Percentiles rank a stretch among this genome's conserved stretches.
phyloP scores from a whole-genome alignment of 2,888 invertebrate species.

The Tolmerus cingulatus region DNA sequence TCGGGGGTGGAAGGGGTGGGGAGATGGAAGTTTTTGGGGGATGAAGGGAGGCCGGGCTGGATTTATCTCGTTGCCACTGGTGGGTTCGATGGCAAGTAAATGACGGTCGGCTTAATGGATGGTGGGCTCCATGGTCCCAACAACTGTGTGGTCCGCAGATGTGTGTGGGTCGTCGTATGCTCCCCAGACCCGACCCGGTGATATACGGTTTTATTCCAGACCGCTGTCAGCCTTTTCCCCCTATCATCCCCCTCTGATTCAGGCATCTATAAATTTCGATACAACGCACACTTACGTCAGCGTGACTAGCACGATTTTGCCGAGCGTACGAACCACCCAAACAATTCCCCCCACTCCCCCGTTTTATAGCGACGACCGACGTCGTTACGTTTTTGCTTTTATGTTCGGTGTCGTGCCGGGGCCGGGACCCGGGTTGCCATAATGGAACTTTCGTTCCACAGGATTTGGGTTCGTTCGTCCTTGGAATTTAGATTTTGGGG shows the following conservation, averaged over 20 bases:
- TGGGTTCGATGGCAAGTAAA: constrained; percentile 39
- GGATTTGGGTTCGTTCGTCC: constrained; percentile 29
- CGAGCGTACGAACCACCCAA: constrained; percentile 44
- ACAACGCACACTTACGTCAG: constrained; percentile 39
- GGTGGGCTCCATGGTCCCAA: constrained; percentile 15
- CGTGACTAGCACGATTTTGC: constrained; percentile 26
- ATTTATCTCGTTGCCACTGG: constrained; percentile 37
- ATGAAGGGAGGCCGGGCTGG: not conserved
- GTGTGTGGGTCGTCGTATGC: not conserved
- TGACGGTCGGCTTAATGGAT: constrained; percentile 39
- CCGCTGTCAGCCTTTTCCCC: not conserved
- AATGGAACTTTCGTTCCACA: constrained; percentile 10
- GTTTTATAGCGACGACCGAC: constrained; percentile 46
- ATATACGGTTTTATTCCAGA: constrained; percentile 3
- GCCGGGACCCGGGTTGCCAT: constrained; percentile 9
- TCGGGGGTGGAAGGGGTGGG: not conserved
- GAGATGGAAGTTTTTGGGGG: too few relatives aligned
- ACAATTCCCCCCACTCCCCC: constrained; percentile 40
- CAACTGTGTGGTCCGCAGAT: not conserved
- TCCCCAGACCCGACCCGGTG: not conserved
- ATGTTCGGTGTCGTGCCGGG: not conserved
- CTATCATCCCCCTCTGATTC: not conserved
- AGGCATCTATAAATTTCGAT: constrained; percentile 28
- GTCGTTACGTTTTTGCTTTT: constrained; percentile 46
- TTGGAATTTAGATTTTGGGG: constrained; percentile 41